Percentiles rank a stretch among this genome's conserved stretches.
These are phyloP conservation scores for Teleogryllus oceanicus DNA, from an alignment of 2,888 invertebrate species.

Conservation along the genomic window DNA sequence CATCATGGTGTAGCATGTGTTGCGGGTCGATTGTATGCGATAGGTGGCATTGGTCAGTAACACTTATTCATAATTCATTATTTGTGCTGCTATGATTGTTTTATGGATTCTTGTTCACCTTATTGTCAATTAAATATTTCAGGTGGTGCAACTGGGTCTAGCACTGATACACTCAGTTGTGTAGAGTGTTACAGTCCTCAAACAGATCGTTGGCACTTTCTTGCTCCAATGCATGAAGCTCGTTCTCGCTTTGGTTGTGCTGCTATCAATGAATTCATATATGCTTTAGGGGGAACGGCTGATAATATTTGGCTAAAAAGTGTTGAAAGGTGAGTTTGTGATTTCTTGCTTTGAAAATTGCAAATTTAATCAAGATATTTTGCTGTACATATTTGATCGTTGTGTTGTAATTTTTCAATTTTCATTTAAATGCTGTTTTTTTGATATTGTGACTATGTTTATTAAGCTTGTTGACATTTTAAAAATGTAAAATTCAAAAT, in stretches of 20 bases:
- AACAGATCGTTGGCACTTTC: slow-evolving; percentile 41
- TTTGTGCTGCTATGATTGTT: neutral
- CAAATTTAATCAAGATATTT: too few relatives aligned
- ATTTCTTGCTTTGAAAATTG: too few relatives aligned
- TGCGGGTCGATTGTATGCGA: slow-evolving; percentile 42
- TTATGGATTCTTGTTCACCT: neutral
- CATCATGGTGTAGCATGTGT: slow-evolving; percentile 42
- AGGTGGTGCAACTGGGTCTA: slow-evolving; percentile 40
- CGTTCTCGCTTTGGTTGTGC: slow-evolving; percentile 43
- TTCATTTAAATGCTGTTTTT: too few relatives aligned
- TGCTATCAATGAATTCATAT: slow-evolving; percentile 43
- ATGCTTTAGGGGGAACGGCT: slow-evolving; percentile 44
- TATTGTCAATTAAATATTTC: neutral
- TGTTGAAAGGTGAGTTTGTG: slow-evolving; percentile 41
- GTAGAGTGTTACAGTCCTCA: slow-evolving; percentile 43
- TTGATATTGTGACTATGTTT: too few relatives aligned
- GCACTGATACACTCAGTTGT: slow-evolving; percentile 39
- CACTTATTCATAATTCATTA: neutral
- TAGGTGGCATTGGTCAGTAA: slow-evolving; percentile 42
- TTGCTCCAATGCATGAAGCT: slow-evolving; percentile 42
- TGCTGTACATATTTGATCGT: too few relatives aligned
- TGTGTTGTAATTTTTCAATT: too few relatives aligned
- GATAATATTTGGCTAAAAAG: slow-evolving; percentile 42
- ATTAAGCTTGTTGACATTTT: too few relatives aligned
- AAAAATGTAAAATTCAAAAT: too few relatives aligned